Conservation (phyloP, 2,888 invertebrate genomes). For the Melinaea menophilus region DNA sequence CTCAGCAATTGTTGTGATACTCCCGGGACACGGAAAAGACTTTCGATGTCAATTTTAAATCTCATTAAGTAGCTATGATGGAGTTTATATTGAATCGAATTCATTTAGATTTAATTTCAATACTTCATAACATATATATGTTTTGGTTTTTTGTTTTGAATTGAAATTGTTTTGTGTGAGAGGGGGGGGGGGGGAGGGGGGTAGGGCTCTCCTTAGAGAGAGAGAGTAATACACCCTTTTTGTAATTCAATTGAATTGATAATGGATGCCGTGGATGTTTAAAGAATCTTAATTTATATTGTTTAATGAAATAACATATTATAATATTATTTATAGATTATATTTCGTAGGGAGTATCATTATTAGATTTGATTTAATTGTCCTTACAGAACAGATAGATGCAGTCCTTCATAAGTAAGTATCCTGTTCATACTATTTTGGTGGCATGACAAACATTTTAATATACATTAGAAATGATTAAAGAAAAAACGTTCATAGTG, state of each 20-base stretch:
- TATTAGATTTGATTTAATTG: too few relatives aligned
- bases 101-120: neutral
- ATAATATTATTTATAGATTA: neutral
- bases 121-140: neutral
- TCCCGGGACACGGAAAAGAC: constrained; percentile 25
- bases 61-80: constrained; percentile 23
- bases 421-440: too few relatives aligned
- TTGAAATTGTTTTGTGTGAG: constrained; percentile 16
- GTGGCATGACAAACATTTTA: too few relatives aligned
- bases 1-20: constrained; percentile 33
- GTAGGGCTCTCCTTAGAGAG: too few relatives aligned
- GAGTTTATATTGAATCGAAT: constrained; percentile 9
- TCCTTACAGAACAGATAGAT: too few relatives aligned
- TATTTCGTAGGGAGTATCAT: too few relatives aligned
- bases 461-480: neutral
- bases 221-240: constrained; percentile 18
- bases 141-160: neutral
- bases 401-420: too few relatives aligned
- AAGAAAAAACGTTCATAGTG: too few relatives aligned
- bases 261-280: constrained; percentile 13
- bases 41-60: constrained; percentile 23
- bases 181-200: too few relatives aligned
- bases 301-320: constrained; percentile 13
- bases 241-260: constrained; percentile 27
- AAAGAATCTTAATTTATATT: constrained; percentile 13